phyloP scores from a whole-genome alignment of 2,797 vertebrate species.

The Astyanax mexicanus region DNA sequence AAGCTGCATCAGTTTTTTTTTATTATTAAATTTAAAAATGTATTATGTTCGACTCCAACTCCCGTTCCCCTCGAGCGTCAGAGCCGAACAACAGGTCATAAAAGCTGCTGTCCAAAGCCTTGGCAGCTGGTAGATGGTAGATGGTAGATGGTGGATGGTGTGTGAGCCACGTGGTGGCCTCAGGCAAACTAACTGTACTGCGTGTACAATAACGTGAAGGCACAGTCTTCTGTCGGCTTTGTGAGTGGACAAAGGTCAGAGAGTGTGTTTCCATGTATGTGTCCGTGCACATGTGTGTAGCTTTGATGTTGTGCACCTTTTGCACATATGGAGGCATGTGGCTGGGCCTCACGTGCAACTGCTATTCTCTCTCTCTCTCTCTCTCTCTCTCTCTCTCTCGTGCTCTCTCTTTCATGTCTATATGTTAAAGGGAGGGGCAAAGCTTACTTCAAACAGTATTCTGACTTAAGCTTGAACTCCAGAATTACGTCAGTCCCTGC shows the following conservation, averaged over 20 bases:
- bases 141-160: background rate
- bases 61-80: background rate
- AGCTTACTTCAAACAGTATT: background rate
- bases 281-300: background rate
- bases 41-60: background rate
- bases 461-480: background rate
- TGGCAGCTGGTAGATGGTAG: background rate
- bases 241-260: background rate
- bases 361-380: constrained; percentile 8
- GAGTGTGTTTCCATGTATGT: constrained; percentile 15
- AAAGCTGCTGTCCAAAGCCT: constrained; percentile 7
- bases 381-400: background rate
- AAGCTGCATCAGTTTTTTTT: background rate
- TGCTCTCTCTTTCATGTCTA: constrained; percentile 16
- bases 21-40: too few relatives aligned
- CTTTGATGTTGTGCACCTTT: constrained; percentile 14
- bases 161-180: constrained; percentile 13
- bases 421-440: background rate
- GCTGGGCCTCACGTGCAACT: constrained; percentile 7
- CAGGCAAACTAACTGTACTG: constrained; percentile 6
- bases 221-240: background rate
- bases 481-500: background rate
- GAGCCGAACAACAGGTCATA: background rate
- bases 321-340: background rate
- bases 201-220: background rate